Percentiles rank a stretch among this genome's conserved stretches.
These are phyloP conservation scores for Drosophila borealis DNA, from an alignment of 2,888 invertebrate genomes.

Conservation along the genomic window DNA sequence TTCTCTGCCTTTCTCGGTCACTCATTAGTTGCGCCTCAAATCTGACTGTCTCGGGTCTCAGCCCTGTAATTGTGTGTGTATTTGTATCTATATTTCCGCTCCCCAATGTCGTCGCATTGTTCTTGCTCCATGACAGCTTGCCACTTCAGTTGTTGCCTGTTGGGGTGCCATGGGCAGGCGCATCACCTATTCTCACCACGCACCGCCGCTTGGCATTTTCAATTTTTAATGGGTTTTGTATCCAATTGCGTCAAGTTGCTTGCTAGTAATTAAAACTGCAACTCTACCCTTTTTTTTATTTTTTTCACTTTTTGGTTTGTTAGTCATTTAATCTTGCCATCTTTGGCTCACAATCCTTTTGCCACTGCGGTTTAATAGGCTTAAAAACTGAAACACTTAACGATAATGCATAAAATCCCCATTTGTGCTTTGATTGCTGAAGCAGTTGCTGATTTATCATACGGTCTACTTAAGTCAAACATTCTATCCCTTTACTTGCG, in stretches of 20 bases:
- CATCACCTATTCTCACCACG: background rate
- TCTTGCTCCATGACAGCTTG: conserved; percentile 29
- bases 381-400: conserved; percentile 68
- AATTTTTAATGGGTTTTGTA: conserved; percentile 68
- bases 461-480: conserved; percentile 3
- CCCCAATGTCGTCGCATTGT: conserved; percentile 40
- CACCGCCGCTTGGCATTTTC: conserved; percentile 23
- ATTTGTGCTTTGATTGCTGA: conserved; percentile 45
- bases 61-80: conserved; percentile 10
- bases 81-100: conserved; percentile 48
- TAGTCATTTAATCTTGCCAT: conserved; percentile 7
- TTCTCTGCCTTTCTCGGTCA: conserved; percentile 45
- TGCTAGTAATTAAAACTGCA: conserved; percentile 69
- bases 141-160: conserved; percentile 45
- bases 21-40: conserved; percentile 74
- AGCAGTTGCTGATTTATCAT: conserved; percentile 30
- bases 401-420: conserved; percentile 22
- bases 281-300: conserved; percentile 31
- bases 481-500: conserved; percentile 3
- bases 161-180: conserved; percentile 9
- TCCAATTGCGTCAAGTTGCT: conserved; percentile 46
- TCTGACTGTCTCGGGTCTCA: conserved; percentile 44
- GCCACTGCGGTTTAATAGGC: conserved; percentile 54
- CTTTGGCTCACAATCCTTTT: conserved; percentile 18
- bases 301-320: background rate